Base-by-base conservation (phyloP, 53 echinoderm and acorn worm genomes). In the Echinarachnius parma region DNA sequence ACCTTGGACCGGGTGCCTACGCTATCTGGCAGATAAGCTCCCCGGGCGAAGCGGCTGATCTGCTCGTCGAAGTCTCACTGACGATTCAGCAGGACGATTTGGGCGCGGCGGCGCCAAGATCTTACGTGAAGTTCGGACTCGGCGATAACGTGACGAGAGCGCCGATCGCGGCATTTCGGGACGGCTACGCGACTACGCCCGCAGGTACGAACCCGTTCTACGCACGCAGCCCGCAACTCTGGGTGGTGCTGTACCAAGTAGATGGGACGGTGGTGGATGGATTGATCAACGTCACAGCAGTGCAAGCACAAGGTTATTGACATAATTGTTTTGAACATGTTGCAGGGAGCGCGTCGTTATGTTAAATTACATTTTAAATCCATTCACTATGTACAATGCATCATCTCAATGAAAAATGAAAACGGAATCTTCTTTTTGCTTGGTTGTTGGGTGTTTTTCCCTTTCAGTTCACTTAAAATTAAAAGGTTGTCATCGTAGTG, bases 101-200 rank as follows among this genome's bases (percentile, higher is more conserved):
- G 13, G 19, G 13, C 21, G 68, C 48, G 4, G 33, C 8, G 13
- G n/a, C n/a, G n/a, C n/a, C n/a, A n/a, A n/a, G n/a, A n/a, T 68
- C 68, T 4, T 68, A 35, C 53, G 3, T 68, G 16, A 68, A 68
- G 34, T 68, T 68, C 9, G 68, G 68, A 52, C 52, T 20, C 14
- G 68, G 68, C 29, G 50, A 50, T 31, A 68, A 68, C 21, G 68
- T 52, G 2, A 68, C 68, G 52, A 30, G 68, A 13, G 52, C 31
- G 14, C 52, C 52, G 29, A 21, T 68, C 1, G 68, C 68, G 0
- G 34, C 52, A 5, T 68, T 68, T 33, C n/a, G n/a, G 0, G 2
- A 34, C 23, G 21, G 2, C 1, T 10, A 50, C 15, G 9, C 52
- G 0, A 25, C 37, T 20, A 32, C 48, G 31, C 68, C 68, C 20